Evolutionary conservation across 2,888 invertebrate genomes (phyloP), one percentile per base, ranked within the genome.

Genomic region (Lordiphosa andalusiaca): DNA sequence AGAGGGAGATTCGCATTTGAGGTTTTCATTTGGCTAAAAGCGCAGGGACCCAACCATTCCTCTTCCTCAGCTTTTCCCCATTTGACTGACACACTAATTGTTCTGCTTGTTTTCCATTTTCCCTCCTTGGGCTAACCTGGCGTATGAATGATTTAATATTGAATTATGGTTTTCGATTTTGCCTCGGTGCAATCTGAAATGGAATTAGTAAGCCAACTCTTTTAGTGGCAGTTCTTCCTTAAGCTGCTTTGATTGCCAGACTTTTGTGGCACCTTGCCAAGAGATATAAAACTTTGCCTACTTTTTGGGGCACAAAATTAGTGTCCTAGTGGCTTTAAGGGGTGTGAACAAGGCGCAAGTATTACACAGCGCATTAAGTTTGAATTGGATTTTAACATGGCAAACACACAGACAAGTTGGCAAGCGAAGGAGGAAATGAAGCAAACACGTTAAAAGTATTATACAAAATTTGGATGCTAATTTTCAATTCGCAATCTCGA

Each of bases 71-170:
- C 40, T 41, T 41, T 23, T 36, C 51, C 21, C 25, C 21, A 10
- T 23, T 37, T 57, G 59, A 62, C 58, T 68, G 78, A 59, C 71
- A 76, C 71, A 78, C 83, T 78, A 78, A 78, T 78, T 78, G 77
- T 75, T 78, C 49, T 64, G 63, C 58, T 71, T 71, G 63, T 68
- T 63, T 38, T 50, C 38, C 50, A 42, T 57, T 46, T 52, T 33
- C 54, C 21, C 37, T 37, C 65, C 51, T 77, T 82, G 77, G 82
- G 67, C 73, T 78, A 66, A 71, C 78, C 82, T 78, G 78, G 71
- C 82, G 73, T 77, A 74, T 82, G 77, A 82, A 75, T 82, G 77
- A 77, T 78, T 77, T 82, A 82, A 82, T 82, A 77, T 75, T 77
- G 77, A 77, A 82, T 77, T 77, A 77, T 78, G 78, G 63, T 60